Evolutionary conservation across 2,797 vertebrate species (phyloP).

Genomic region (Microctenopoma lineatum): DNA sequence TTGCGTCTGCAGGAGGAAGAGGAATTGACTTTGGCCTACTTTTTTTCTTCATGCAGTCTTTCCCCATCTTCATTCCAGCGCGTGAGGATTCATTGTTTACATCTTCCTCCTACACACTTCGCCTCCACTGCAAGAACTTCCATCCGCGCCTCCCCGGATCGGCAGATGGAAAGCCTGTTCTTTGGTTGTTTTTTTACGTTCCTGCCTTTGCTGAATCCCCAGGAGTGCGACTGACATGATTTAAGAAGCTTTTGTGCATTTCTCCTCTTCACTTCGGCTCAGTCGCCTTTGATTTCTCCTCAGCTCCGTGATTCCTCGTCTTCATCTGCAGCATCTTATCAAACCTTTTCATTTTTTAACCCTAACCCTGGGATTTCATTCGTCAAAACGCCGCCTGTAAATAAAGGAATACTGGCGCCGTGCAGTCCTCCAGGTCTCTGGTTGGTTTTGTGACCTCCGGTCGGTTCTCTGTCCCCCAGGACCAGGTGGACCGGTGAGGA

Average conservation of each 20-base stretch:
- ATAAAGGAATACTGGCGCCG: constrained; percentile 7
- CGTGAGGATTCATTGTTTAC: constrained; percentile 70
- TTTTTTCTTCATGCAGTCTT: constrained; percentile 29
- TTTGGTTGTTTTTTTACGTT: constrained; percentile 62
- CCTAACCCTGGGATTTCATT: not conserved
- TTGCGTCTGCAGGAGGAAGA: constrained; percentile 22
- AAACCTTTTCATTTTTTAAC: constrained; percentile 28
- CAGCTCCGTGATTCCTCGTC: constrained; percentile 52
- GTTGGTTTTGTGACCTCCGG: constrained; percentile 17
- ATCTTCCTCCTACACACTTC: constrained; percentile 47
- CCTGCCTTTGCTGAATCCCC: constrained; percentile 66
- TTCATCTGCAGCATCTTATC: constrained; percentile 40
- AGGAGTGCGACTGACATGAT: constrained; percentile 73
- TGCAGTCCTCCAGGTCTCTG: not conserved
- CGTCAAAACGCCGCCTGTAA: not conserved
- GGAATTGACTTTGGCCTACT: constrained; percentile 54
- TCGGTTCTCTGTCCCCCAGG: constrained; percentile 10
- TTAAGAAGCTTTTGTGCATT: constrained; percentile 74
- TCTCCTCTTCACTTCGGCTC: constrained; percentile 47
- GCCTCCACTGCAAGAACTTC: constrained; percentile 57
- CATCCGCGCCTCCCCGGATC: constrained; percentile 54
- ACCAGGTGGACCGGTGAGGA: constrained; percentile 49
- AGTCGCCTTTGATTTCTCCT: constrained; percentile 58
- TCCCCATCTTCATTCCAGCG: constrained; percentile 33
- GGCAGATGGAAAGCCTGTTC: constrained; percentile 66